These are phyloP conservation scores for Argyrosomus regius DNA, from an alignment of 2,797 vertebrate species.

Conservation along the genomic window DNA sequence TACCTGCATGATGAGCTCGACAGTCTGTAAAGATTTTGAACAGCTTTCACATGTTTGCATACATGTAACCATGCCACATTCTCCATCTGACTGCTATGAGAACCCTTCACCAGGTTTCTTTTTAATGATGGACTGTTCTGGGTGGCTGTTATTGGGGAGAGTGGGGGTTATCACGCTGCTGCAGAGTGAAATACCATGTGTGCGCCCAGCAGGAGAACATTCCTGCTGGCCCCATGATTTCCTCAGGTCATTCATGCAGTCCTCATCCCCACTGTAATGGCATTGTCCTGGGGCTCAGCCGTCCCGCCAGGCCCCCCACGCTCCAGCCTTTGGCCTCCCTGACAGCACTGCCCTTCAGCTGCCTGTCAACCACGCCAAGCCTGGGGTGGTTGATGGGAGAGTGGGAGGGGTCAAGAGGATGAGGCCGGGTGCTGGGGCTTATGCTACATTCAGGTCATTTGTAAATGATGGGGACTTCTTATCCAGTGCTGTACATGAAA, in stretches of 20 bases:
- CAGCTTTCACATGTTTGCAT: slow-evolving; percentile 27
- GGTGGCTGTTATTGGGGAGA: slow-evolving; percentile 67
- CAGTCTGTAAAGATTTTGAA: slow-evolving; percentile 12
- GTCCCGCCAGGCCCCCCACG: slow-evolving; percentile 72
- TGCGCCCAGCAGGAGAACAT: slow-evolving; percentile 91
- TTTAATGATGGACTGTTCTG: slow-evolving; percentile 71
- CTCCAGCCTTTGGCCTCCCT: slow-evolving; percentile 76
- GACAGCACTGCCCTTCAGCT: slow-evolving; percentile 77
- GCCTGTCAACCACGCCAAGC: slow-evolving; percentile 69
- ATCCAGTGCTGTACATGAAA: background rate
- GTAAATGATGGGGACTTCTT: background rate
- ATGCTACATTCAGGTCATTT: slow-evolving; percentile 18
- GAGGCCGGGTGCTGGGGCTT: slow-evolving; percentile 27
- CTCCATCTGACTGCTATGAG: slow-evolving; percentile 45
- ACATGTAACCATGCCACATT: slow-evolving; percentile 13
- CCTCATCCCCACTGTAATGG: slow-evolving; percentile 84
- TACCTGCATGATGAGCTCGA: background rate
- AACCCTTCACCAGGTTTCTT: slow-evolving; percentile 53
- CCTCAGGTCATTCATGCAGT: slow-evolving; percentile 85
- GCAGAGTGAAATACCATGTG: slow-evolving; percentile 92
- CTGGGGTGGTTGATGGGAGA: slow-evolving; percentile 41
- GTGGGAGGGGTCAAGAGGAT: slow-evolving; percentile 33
- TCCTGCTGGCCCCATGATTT: slow-evolving; percentile 89
- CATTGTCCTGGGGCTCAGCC: slow-evolving; percentile 78
- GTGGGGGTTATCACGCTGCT: slow-evolving; percentile 75